Conservation (phyloP, 1,140 invertebrate genomes). For the Rhopalosiphum padi region DNA sequence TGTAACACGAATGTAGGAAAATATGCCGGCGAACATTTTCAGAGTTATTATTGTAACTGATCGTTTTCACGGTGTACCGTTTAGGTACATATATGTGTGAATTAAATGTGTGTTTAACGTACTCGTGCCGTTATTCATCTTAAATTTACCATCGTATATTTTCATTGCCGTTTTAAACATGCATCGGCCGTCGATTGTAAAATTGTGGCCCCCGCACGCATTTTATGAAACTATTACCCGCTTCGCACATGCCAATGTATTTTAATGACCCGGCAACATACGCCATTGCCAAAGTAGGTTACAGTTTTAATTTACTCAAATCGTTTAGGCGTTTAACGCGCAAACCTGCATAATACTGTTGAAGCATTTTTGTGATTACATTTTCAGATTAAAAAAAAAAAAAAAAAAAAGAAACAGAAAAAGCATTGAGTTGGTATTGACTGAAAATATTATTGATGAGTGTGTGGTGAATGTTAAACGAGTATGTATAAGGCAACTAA, state of each 20-base stretch:
- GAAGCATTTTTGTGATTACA: not conserved
- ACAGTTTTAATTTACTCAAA: conserved; percentile 29
- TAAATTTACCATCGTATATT: conserved; percentile 14
- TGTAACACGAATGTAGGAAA: not conserved
- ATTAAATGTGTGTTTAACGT: not conserved
- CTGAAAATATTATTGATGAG: not conserved
- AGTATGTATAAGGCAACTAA: too few relatives aligned
- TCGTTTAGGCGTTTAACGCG: not conserved
- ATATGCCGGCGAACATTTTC: not conserved
- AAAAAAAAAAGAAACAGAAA: not conserved
- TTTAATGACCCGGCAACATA: not conserved
- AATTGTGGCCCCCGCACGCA: not conserved
- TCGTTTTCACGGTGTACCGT: not conserved
- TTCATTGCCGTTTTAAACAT: not conserved
- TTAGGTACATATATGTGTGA: not conserved
- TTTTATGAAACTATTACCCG: not conserved
- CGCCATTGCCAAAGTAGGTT: not conserved
- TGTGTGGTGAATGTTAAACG: not conserved
- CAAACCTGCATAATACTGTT: not conserved
- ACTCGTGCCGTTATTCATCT: not conserved
- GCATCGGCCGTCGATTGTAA: conserved; percentile 9
- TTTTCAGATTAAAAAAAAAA: not conserved
- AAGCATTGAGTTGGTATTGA: not conserved
- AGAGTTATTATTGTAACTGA: not conserved
- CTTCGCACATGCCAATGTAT: not conserved